phyloP scores from a whole-genome alignment of 2,113 vertebrate genomes.

The Dasyurus viverrinus region DNA sequence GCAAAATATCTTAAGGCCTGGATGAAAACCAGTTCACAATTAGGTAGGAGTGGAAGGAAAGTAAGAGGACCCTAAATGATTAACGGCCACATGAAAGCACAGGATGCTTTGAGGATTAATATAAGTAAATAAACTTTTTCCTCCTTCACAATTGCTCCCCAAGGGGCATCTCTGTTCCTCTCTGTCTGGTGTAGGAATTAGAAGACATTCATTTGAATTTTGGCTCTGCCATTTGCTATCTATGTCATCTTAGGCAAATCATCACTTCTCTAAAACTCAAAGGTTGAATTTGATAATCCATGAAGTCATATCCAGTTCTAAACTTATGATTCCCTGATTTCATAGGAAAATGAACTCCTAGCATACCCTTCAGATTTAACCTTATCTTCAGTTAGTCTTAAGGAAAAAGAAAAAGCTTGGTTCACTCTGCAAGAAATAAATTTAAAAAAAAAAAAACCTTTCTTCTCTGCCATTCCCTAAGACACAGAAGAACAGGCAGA shows the following conservation, averaged over 20 bases:
- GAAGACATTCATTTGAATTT: not conserved
- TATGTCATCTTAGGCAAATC: not conserved
- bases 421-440: slow-evolving; percentile 74
- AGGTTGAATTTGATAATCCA: not conserved
- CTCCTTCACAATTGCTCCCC: not conserved
- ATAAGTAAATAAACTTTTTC: not conserved
- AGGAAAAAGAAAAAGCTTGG: slow-evolving; percentile 56
- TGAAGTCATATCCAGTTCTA: not conserved
- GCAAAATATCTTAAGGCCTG: not conserved
- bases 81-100: not conserved
- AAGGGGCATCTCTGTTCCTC: not conserved
- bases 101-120: not conserved
- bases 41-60: not conserved
- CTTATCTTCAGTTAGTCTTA: slow-evolving; percentile 31
- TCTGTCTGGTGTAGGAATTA: not conserved
- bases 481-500: slow-evolving; percentile 56
- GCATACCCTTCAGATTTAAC: not conserved
- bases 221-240: not conserved
- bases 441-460: slow-evolving; percentile 52
- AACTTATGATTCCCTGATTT: not conserved
- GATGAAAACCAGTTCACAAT: not conserved
- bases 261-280: not conserved
- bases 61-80: not conserved
- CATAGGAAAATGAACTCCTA: not conserved
- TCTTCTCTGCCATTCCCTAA: slow-evolving; percentile 66